Conservation (phyloP, 2,797 vertebrate species). For the Orestias chungarensis region DNA sequence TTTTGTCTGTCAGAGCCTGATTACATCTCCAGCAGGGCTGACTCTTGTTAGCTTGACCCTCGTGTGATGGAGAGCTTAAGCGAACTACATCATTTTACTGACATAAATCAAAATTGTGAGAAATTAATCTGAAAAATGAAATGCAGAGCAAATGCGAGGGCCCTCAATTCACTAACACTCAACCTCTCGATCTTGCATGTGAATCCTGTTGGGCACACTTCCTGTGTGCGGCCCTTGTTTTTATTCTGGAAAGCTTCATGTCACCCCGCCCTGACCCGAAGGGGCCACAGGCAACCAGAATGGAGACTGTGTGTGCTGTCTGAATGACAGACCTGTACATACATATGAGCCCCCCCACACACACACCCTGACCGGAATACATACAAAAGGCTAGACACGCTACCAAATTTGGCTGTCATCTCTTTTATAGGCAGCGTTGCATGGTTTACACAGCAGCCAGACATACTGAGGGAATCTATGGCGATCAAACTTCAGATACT, state of each 20-base stretch:
- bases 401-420: slow-evolving; percentile 46
- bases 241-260: slow-evolving; percentile 63
- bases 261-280: slow-evolving; percentile 62
- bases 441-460: slow-evolving; percentile 35
- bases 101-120: slow-evolving; percentile 26
- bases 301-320: slow-evolving; percentile 68
- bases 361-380: slow-evolving; percentile 8
- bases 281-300: slow-evolving; percentile 68
- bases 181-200: slow-evolving; percentile 46
- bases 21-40: slow-evolving; percentile 32
- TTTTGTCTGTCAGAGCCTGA: slow-evolving; percentile 37
- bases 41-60: slow-evolving; percentile 15
- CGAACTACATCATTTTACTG: background rate
- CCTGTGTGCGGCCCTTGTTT: slow-evolving; percentile 75
- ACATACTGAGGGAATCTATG: slow-evolving; percentile 23
- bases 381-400: slow-evolving; percentile 14
- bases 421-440: slow-evolving; percentile 58
- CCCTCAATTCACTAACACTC: slow-evolving; percentile 38
- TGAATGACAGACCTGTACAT: slow-evolving; percentile 78
- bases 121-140: slow-evolving; percentile 12
- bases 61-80: slow-evolving; percentile 20
- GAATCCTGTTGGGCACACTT: slow-evolving; percentile 56
- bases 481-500: slow-evolving; percentile 55
- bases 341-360: slow-evolving; percentile 54
- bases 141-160: slow-evolving; percentile 26